Conservation (phyloP, 2,113 vertebrate genomes). For the Macquaria ambigua region DNA sequence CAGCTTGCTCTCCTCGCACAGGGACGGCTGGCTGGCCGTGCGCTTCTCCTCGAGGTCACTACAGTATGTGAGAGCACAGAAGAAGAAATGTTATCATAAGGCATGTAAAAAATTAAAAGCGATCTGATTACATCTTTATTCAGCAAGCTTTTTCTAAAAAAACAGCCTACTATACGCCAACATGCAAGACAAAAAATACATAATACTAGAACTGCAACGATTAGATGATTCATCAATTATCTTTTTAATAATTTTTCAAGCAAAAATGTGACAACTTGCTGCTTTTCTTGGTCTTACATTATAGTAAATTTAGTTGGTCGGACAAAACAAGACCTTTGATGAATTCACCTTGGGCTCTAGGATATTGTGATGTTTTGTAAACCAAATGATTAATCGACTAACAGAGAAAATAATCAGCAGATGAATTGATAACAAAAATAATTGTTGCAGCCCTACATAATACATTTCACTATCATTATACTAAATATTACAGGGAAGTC, state of each 20-base stretch:
- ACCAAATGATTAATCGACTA: neutral
- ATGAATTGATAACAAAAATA: neutral
- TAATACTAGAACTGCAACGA: neutral
- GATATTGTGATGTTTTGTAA: neutral
- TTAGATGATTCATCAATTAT: neutral
- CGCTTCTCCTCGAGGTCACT: slow-evolving; percentile 94
- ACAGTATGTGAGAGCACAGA: neutral
- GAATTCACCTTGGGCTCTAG: neutral
- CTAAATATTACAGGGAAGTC: slow-evolving; percentile 6
- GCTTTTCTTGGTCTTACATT: no score
- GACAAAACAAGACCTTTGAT: neutral
- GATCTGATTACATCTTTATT: neutral
- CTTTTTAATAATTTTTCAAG: neutral
- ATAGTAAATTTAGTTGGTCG: no score
- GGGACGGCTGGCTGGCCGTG: slow-evolving; percentile 90
- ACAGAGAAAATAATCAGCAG: neutral
- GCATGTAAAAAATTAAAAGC: neutral
- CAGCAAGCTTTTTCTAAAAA: no score
- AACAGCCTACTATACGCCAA: neutral
- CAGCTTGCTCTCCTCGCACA: slow-evolving; percentile 90
- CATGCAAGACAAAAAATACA: neutral
- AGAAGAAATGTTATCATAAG: neutral
- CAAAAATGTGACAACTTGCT: neutral
- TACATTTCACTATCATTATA: slow-evolving; percentile 8
- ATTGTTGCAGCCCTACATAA: neutral